Conservation (phyloP, 2,797 vertebrate genomes). For the Sebastiscus albofasciatus region DNA sequence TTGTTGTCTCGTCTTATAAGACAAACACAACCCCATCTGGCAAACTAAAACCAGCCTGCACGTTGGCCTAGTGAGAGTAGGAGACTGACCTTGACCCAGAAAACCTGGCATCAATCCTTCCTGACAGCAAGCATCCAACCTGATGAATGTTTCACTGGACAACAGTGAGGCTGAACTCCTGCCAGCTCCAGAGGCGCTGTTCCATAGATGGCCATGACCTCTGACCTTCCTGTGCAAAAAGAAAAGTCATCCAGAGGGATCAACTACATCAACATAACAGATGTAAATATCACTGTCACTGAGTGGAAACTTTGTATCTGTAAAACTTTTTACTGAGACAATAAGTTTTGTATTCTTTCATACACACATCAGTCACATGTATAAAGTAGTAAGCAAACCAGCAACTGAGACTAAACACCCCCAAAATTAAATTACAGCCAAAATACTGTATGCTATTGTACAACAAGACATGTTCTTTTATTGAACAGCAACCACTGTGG, state of each 20-base stretch:
- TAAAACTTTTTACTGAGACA: not conserved
- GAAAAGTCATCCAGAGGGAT: not conserved
- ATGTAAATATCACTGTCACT: not conserved
- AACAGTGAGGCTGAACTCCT: constrained; percentile 24
- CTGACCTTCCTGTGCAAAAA: constrained; percentile 19
- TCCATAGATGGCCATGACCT: constrained; percentile 13
- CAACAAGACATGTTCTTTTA: not conserved
- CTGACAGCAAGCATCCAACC: constrained; percentile 22
- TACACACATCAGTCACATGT: not conserved
- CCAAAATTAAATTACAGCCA: not conserved
- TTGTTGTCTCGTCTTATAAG: not conserved
- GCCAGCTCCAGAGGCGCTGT: constrained; percentile 9
- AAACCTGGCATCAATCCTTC: constrained; percentile 37
- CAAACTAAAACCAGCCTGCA: not conserved
- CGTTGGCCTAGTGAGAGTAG: not conserved
- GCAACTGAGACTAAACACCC: not conserved
- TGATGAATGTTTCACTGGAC: constrained; percentile 43
- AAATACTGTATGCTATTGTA: not conserved
- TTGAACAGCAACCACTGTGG: not conserved
- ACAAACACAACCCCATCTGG: not conserved
- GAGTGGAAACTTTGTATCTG: not conserved
- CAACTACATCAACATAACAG: constrained; percentile 2
- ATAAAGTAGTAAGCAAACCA: not conserved
- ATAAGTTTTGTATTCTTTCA: not conserved
- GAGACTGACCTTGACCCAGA: constrained; percentile 31